phyloP scores from a whole-genome alignment of 2,888 invertebrate genomes.

The Thymelicus lineola region DNA sequence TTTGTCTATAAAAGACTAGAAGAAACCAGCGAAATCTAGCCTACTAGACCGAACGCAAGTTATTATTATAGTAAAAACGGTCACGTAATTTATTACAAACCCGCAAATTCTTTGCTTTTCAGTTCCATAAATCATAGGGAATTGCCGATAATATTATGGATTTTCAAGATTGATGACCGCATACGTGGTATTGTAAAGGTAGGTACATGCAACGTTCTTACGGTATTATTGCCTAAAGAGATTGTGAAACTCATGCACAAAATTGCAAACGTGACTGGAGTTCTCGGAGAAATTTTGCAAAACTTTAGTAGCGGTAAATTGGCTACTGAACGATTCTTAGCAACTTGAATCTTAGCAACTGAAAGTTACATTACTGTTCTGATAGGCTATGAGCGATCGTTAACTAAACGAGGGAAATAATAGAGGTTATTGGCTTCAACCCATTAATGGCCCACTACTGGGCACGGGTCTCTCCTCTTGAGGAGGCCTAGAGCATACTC shows the following conservation, averaged over 20 bases:
- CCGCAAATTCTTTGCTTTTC: not conserved
- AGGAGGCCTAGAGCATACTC: no score
- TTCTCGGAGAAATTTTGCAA: slow-evolving; percentile 16
- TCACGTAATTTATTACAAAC: slow-evolving; percentile 12
- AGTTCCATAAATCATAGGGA: slow-evolving; percentile 12
- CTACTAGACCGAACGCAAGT: no score
- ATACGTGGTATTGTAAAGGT: not conserved
- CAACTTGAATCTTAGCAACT: not conserved
- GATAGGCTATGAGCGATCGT: not conserved
- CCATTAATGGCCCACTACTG: no score
- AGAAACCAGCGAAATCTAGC: no score
- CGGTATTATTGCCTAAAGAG: slow-evolving; percentile 12
- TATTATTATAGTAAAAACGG: not conserved
- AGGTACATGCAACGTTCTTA: slow-evolving; percentile 12
- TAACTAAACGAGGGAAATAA: not conserved
- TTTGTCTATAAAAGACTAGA: no score
- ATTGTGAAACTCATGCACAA: slow-evolving; percentile 34
- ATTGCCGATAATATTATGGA: slow-evolving; percentile 13
- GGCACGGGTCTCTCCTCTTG: no score
- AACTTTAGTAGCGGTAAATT: slow-evolving; percentile 13
- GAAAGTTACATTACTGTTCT: not conserved
- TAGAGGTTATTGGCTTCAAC: not conserved
- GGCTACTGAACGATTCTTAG: slow-evolving; percentile 4
- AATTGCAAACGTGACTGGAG: slow-evolving; percentile 35
- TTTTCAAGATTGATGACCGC: slow-evolving; percentile 9